A percentile compares a stretch with the other conserved stretches of the same genome.
These are phyloP conservation scores for Diceros bicornis DNA, from an alignment of 2,797 vertebrate genomes.

Conservation along the genomic window DNA sequence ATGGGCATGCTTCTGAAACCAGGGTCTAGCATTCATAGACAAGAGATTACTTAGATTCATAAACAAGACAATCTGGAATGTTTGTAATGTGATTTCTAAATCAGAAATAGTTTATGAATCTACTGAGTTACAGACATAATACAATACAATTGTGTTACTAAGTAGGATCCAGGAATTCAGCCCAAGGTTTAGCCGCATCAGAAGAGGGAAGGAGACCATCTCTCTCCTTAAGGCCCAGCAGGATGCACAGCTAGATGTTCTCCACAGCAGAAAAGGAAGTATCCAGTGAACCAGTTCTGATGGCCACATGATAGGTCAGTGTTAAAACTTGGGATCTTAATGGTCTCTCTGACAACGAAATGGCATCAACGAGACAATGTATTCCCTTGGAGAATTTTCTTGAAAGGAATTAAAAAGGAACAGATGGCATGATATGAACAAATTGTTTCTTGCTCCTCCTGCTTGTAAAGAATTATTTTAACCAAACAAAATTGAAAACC, in stretches of 20 bases:
- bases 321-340: not conserved
- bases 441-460: conserved; percentile 45
- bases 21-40: not conserved
- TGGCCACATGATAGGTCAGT: not conserved
- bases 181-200: not conserved
- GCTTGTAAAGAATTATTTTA: conserved; percentile 65
- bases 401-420: conserved; percentile 70
- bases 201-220: not conserved
- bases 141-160: not conserved
- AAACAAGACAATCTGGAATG: not conserved
- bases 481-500: conserved; percentile 12
- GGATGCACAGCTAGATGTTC: not conserved
- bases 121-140: not conserved
- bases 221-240: not conserved
- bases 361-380: not conserved
- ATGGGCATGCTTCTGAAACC: not conserved
- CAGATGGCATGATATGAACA: conserved; percentile 66
- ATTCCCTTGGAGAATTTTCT: conserved; percentile 61
- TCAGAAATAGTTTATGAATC: not conserved
- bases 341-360: not conserved
- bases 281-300: not conserved
- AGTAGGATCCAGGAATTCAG: not conserved
- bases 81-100: not conserved
- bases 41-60: not conserved
- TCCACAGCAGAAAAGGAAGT: not conserved